Conservation (phyloP, 2,113 vertebrate genomes). For the Coreoperca whiteheadi region DNA sequence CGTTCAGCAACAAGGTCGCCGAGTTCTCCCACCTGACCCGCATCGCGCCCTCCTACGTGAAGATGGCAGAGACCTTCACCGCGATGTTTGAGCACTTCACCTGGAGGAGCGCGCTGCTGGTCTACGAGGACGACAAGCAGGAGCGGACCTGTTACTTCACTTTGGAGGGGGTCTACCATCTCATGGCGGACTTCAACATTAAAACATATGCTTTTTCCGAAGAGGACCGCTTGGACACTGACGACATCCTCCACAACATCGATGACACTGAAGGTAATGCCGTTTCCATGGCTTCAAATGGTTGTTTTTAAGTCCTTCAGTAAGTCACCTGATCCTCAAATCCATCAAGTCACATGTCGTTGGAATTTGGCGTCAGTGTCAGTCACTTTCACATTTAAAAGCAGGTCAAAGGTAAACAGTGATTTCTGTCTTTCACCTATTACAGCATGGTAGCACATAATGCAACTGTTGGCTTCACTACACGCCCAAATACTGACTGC, state of each 20-base stretch:
- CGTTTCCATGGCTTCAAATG: too few relatives aligned
- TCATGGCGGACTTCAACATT: constrained; percentile 82
- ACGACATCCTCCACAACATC: constrained; percentile 87
- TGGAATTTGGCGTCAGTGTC: too few relatives aligned
- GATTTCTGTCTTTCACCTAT: too few relatives aligned
- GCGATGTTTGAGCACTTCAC: constrained; percentile 91
- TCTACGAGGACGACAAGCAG: constrained; percentile 92
- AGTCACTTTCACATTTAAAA: not conserved
- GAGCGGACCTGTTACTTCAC: constrained; percentile 96
- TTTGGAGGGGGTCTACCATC: constrained; percentile 92
- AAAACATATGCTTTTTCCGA: constrained; percentile 72
- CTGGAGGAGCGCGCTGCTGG: constrained; percentile 90
- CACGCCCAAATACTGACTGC: too few relatives aligned
- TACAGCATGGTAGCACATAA: too few relatives aligned
- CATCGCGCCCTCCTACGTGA: constrained; percentile 92
- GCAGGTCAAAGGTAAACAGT: not conserved
- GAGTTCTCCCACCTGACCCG: constrained; percentile 95
- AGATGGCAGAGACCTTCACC: constrained; percentile 95
- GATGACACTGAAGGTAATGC: constrained; percentile 84
- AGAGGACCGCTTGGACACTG: constrained; percentile 83
- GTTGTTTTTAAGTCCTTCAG: too few relatives aligned
- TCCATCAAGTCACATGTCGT: too few relatives aligned
- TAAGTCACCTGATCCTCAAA: too few relatives aligned
- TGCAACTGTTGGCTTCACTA: too few relatives aligned
- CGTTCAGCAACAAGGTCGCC: constrained; percentile 87